These are phyloP conservation scores for Papilio dardanus DNA, from an alignment of 1,140 invertebrate genomes.

Conservation along the genomic window DNA sequence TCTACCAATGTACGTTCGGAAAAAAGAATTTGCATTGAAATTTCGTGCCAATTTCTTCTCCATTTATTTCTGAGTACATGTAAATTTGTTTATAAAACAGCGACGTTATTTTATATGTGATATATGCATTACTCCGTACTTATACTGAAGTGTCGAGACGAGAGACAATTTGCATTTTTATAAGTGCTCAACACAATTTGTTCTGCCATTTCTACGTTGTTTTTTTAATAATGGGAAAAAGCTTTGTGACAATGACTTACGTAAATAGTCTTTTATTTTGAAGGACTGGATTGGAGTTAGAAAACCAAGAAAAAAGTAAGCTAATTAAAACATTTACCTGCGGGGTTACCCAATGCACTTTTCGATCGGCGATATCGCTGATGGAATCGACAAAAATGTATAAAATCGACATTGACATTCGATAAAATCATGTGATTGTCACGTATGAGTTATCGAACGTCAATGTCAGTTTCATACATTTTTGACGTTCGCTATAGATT, in stretches of 20 bases:
- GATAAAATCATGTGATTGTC: no score
- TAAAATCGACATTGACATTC: no score
- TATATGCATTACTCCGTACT: constrained; percentile 18
- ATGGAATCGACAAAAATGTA: no score
- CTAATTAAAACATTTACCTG: no score
- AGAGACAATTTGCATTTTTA: constrained; percentile 34
- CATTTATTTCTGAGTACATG: constrained; percentile 11
- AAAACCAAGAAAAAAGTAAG: not conserved
- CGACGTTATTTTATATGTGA: constrained; percentile 5
- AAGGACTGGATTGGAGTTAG: not conserved
- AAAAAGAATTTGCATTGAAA: not conserved
- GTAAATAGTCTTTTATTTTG: not conserved
- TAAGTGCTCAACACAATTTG: not conserved
- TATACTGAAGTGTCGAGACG: not conserved
- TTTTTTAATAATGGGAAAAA: not conserved
- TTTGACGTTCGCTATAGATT: no score
- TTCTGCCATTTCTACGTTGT: not conserved
- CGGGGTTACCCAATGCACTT: no score
- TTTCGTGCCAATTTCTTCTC: not conserved
- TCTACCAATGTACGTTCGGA: not conserved
- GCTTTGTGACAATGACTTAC: not conserved
- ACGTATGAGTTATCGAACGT: no score
- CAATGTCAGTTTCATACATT: no score
- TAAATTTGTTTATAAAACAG: constrained; percentile 30
- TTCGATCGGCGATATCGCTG: no score